phyloP scores from a whole-genome alignment of 2,888 invertebrate genomes.

The Dyspetes luteomarginatus region DNA sequence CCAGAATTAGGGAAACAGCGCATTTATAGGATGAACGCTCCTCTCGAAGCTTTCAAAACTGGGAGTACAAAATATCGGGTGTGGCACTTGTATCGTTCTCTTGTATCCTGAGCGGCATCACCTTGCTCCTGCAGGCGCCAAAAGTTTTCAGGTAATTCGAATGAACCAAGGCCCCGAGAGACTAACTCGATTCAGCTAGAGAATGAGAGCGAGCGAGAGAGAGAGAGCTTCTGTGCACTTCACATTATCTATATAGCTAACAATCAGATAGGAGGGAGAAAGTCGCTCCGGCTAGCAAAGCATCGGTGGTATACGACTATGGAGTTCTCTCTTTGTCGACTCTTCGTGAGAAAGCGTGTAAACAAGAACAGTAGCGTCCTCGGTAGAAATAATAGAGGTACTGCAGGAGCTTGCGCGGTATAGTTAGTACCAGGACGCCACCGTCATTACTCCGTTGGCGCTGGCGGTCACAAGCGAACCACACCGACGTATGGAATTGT shows the following conservation, averaged over 20 bases:
- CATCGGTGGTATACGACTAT: constrained; percentile 34
- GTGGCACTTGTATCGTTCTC: constrained; percentile 54
- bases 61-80: constrained; percentile 44
- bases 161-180: constrained; percentile 60
- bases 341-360: constrained; percentile 17
- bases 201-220: constrained; percentile 61
- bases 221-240: constrained; percentile 56
- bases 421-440: constrained; percentile 28
- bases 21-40: constrained; percentile 4
- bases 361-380: constrained; percentile 49
- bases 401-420: background rate
- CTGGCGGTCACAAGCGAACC: constrained; percentile 2
- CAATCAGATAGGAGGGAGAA: constrained; percentile 27
- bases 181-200: constrained; percentile 64
- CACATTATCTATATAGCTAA: constrained; percentile 23
- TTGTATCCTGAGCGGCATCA: constrained; percentile 30
- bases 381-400: constrained; percentile 15
- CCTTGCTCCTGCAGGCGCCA: constrained; percentile 12
- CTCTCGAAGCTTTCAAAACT: background rate
- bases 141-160: constrained; percentile 68
- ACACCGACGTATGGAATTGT: constrained; percentile 21
- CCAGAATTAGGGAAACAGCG: background rate
- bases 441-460: constrained; percentile 13
- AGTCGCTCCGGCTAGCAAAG: constrained; percentile 47
- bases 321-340: constrained; percentile 28